These are phyloP conservation scores for Spisula subtruncata DNA, from an alignment of 2,888 invertebrate genomes.

Conservation along the genomic window DNA sequence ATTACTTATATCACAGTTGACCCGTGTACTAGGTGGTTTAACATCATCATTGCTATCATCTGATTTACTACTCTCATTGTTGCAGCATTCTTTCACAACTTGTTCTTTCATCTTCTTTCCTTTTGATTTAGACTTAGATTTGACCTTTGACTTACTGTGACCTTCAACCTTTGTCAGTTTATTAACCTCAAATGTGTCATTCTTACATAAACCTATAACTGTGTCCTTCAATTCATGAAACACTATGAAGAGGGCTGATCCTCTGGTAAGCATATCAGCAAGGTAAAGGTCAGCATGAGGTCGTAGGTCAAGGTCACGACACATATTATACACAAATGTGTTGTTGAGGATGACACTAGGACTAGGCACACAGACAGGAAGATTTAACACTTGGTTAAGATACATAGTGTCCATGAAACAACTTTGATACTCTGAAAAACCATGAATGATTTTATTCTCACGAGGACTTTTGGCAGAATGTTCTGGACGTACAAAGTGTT, in stretches of 20 bases:
- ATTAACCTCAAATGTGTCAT: slow-evolving; percentile 27
- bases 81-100: background rate
- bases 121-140: slow-evolving; percentile 45
- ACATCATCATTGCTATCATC: slow-evolving; percentile 21
- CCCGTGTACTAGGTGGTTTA: background rate
- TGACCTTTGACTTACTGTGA: slow-evolving; percentile 33
- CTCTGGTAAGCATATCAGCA: slow-evolving; percentile 73
- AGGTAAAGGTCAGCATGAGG: slow-evolving; percentile 77
- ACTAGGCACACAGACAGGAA: slow-evolving; percentile 73
- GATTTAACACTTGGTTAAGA: slow-evolving; percentile 84
- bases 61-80: slow-evolving; percentile 5
- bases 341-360: slow-evolving; percentile 81
- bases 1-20: slow-evolving; percentile 60
- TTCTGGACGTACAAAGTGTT: slow-evolving; percentile 68
- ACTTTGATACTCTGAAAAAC: slow-evolving; percentile 86
- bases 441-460: slow-evolving; percentile 78
- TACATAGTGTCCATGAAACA: slow-evolving; percentile 80
- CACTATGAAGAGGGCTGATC: slow-evolving; percentile 67
- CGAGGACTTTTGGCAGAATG: slow-evolving; percentile 69
- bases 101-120: slow-evolving; percentile 37
- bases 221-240: slow-evolving; percentile 44
- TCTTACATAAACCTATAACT: slow-evolving; percentile 37
- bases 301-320: slow-evolving; percentile 75
- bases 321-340: slow-evolving; percentile 84
- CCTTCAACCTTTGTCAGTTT: background rate